Conservation (phyloP, 2,888 invertebrate species). For the Apotomis betuletana region DNA sequence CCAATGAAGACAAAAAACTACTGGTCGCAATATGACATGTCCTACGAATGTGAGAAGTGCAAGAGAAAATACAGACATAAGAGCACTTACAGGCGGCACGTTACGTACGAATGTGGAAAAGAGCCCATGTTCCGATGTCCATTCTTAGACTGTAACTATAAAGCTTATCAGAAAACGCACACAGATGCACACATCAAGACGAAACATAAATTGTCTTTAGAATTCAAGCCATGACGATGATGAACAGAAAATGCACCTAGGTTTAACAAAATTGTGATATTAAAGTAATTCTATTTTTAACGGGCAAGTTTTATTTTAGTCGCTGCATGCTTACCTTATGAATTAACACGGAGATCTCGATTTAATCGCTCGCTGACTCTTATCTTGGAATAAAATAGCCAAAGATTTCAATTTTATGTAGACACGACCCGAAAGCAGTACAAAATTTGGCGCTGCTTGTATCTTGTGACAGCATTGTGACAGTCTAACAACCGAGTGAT, state of each 20-base stretch:
- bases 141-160: slow-evolving; percentile 76
- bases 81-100: slow-evolving; percentile 88
- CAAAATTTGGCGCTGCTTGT: neutral
- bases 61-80: slow-evolving; percentile 89
- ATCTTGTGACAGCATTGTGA: neutral
- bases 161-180: slow-evolving; percentile 80
- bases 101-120: slow-evolving; percentile 86
- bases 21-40: slow-evolving; percentile 77
- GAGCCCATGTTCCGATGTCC: slow-evolving; percentile 82
- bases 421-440: neutral
- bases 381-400: too few species aligned
- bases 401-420: neutral
- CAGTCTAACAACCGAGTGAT: neutral
- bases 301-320: slow-evolving; percentile 21
- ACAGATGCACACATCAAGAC: slow-evolving; percentile 81
- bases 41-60: slow-evolving; percentile 85
- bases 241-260: slow-evolving; percentile 45
- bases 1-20: slow-evolving; percentile 81
- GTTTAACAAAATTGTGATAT: slow-evolving; percentile 71
- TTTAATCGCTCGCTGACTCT: neutral
- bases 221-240: slow-evolving; percentile 79
- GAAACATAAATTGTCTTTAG: slow-evolving; percentile 83
- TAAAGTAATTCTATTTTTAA: slow-evolving; percentile 53
- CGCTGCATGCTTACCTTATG: slow-evolving; percentile 10
- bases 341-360: neutral